phyloP scores from a whole-genome alignment of 2,113 vertebrate genomes.

The Struthidea cinerea region DNA sequence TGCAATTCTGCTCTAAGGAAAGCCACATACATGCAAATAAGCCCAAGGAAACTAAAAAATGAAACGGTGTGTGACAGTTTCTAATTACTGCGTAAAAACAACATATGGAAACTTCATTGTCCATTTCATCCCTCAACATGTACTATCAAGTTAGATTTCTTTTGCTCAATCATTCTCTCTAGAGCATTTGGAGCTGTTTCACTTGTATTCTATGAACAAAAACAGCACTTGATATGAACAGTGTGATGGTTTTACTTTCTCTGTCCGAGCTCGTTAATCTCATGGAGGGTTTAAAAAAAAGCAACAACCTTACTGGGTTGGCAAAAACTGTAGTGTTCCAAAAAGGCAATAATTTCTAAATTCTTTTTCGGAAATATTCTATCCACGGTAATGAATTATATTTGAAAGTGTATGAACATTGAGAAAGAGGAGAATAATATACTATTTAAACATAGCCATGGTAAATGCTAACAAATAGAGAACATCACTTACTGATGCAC shows the following conservation, averaged over 20 bases:
- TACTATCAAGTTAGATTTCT: slow-evolving; percentile 80
- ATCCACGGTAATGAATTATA: neutral
- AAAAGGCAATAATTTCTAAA: neutral
- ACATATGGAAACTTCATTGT: slow-evolving; percentile 92
- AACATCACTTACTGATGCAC: neutral
- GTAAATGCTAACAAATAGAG: neutral
- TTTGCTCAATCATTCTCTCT: slow-evolving; percentile 74
- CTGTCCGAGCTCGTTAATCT: slow-evolving; percentile 51
- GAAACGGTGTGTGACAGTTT: slow-evolving; percentile 83
- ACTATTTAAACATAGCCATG: neutral
- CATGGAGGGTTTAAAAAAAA: neutral
- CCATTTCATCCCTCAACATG: slow-evolving; percentile 86
- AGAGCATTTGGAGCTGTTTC: slow-evolving; percentile 64
- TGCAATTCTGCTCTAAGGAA: slow-evolving; percentile 65
- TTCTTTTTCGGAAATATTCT: neutral
- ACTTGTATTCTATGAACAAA: slow-evolving; percentile 41
- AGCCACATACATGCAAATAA: slow-evolving; percentile 72
- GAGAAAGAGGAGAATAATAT: neutral
- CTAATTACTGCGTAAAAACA: slow-evolving; percentile 88
- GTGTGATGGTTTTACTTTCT: slow-evolving; percentile 51
- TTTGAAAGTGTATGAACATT: neutral
- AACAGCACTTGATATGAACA: slow-evolving; percentile 9
- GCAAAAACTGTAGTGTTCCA: neutral
- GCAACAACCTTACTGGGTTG: neutral
- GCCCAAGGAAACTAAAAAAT: slow-evolving; percentile 78